These are phyloP conservation scores for Malacoctenus gilli DNA, from an alignment of 2,797 vertebrate species.

Conservation along the genomic window DNA sequence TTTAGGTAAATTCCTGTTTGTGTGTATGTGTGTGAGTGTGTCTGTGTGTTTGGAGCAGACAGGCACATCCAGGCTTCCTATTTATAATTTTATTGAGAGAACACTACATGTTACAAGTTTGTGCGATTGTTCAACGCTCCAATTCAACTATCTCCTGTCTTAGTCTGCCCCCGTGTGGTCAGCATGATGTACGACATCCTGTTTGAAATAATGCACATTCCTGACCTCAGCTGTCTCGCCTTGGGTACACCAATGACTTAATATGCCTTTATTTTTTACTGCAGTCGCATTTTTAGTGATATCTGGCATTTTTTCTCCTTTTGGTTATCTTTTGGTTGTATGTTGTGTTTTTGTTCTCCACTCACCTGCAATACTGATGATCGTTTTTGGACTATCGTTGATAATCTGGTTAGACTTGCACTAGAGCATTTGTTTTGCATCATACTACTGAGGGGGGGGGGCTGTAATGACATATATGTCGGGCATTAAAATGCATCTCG, in stretches of 20 bases:
- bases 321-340: conserved; percentile 13
- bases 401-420: conserved; percentile 68
- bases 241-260: conserved; percentile 27
- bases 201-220: conserved; percentile 21
- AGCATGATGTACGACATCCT: conserved; percentile 30
- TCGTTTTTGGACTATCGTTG: conserved; percentile 38
- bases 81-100: conserved; percentile 59
- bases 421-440: conserved; percentile 61
- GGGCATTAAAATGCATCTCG: conserved; percentile 57
- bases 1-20: no score
- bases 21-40: conserved; percentile 3
- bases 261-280: not conserved
- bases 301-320: not conserved
- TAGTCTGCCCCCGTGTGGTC: conserved; percentile 66
- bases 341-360: conserved; percentile 31
- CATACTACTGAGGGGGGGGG: conserved; percentile 72
- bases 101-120: conserved; percentile 51
- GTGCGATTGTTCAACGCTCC: not conserved
- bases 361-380: conserved; percentile 35
- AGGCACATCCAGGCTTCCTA: conserved; percentile 33
- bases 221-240: conserved; percentile 52
- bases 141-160: conserved; percentile 30
- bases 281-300: conserved; percentile 14
- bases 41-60: conserved; percentile 15
- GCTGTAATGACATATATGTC: conserved; percentile 12